Conservation (phyloP, 1,140 invertebrate genomes). For the Antheraea mylitta region DNA sequence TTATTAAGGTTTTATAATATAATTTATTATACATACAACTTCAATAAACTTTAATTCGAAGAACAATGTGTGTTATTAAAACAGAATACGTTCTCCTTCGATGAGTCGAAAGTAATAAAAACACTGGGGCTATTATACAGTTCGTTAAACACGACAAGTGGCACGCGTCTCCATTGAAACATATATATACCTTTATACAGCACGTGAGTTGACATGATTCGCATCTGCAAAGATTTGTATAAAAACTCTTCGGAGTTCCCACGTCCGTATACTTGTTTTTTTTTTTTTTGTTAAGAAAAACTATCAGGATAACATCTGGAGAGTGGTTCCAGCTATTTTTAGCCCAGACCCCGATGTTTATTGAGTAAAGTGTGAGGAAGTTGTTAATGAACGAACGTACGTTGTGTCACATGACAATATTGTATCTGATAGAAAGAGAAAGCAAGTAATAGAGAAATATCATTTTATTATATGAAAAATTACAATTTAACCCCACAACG, state of each 20-base stretch:
- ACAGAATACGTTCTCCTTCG: slow-evolving; percentile 20
- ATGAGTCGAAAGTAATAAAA: slow-evolving; percentile 43
- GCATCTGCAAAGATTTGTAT: slow-evolving; percentile 58
- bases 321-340: slow-evolving; percentile 53
- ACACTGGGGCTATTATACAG: slow-evolving; percentile 65
- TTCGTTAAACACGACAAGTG: slow-evolving; percentile 60
- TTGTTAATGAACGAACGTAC: slow-evolving; percentile 32
- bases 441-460: not conserved
- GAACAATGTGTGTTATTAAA: slow-evolving; percentile 1
- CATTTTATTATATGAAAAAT: not conserved
- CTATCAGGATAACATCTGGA: slow-evolving; percentile 66
- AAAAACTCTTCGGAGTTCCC: slow-evolving; percentile 50
- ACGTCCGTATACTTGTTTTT: slow-evolving; percentile 65
- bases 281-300: slow-evolving; percentile 59
- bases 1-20: not conserved
- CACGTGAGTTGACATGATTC: slow-evolving; percentile 37
- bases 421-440: not conserved
- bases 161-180: slow-evolving; percentile 52
- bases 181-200: slow-evolving; percentile 49
- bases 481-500: no score
- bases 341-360: slow-evolving; percentile 47
- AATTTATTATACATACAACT: not conserved
- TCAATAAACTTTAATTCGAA: not conserved
- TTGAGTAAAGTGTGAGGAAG: slow-evolving; percentile 51
- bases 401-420: not conserved